Evolutionary conservation across 2,113 vertebrate genomes (phyloP).

Genomic region (Microcebus tavaratra): DNA sequence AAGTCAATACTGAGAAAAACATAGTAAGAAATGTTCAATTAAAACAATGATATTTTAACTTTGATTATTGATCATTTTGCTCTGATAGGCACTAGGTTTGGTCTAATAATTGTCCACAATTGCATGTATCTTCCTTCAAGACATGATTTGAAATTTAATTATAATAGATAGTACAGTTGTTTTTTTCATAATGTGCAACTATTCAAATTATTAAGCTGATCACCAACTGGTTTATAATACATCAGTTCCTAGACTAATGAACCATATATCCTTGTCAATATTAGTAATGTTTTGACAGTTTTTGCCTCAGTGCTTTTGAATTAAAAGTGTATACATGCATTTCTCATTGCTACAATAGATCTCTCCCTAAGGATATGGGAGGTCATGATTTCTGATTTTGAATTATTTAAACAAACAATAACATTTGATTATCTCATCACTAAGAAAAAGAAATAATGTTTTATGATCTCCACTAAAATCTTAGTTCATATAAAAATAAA

Average conservation of each 20-base stretch:
- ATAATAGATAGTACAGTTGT: neutral
- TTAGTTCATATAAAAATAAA: slow-evolving; percentile 22
- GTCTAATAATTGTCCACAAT: slow-evolving; percentile 67
- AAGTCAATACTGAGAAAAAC: slow-evolving; percentile 54
- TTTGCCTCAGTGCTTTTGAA: slow-evolving; percentile 84
- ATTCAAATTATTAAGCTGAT: slow-evolving; percentile 84
- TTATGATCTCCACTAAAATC: slow-evolving; percentile 43
- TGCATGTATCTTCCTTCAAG: slow-evolving; percentile 44
- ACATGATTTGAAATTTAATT: slow-evolving; percentile 76
- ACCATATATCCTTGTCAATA: slow-evolving; percentile 80
- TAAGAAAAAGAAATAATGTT: slow-evolving; percentile 34
- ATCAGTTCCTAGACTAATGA: slow-evolving; percentile 84
- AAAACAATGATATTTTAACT: slow-evolving; percentile 73
- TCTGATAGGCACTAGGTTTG: neutral
- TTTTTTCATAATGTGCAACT: slow-evolving; percentile 72
- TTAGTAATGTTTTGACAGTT: slow-evolving; percentile 84
- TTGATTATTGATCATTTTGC: slow-evolving; percentile 75
- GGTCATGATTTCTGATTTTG: slow-evolving; percentile 76
- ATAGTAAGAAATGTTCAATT: slow-evolving; percentile 57
- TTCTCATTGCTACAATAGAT: slow-evolving; percentile 65
- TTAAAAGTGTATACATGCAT: slow-evolving; percentile 77
- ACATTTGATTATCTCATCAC: slow-evolving; percentile 53
- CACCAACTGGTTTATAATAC: slow-evolving; percentile 78
- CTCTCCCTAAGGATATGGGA: slow-evolving; percentile 72
- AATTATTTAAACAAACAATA: slow-evolving; percentile 80